Conservation (phyloP, 2,888 invertebrate species). For the Chorisops tibialis region DNA sequence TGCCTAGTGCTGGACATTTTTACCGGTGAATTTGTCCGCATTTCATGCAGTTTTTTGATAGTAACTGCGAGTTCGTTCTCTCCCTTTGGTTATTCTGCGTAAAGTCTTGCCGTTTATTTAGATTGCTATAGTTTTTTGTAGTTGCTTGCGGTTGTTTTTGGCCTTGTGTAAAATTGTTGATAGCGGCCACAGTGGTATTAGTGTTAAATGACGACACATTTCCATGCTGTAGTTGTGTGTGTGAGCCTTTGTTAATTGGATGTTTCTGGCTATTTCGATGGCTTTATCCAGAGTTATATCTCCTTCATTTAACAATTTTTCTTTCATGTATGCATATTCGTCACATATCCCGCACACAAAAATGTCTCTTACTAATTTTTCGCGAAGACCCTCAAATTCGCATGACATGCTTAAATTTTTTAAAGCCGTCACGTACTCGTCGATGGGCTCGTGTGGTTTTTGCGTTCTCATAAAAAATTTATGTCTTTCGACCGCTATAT, state of each 20-base stretch:
- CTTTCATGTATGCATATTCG: slow-evolving; percentile 30
- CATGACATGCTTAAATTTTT: slow-evolving; percentile 32
- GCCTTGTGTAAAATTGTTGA: no score
- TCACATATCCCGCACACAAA: no score
- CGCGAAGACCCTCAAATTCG: slow-evolving; percentile 31
- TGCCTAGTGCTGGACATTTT: not conserved
- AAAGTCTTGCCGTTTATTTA: slow-evolving; percentile 3
- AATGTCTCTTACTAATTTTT: slow-evolving; percentile 33
- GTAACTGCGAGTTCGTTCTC: no score
- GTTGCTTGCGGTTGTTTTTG: no score
- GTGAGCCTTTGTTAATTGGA: no score
- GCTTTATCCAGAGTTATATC: slow-evolving; percentile 29
- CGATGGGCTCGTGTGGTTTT: slow-evolving; percentile 25
- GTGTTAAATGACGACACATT: no score
- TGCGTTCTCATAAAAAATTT: no score
- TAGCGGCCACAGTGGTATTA: no score
- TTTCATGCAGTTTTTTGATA: no score
- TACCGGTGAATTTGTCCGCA: not conserved
- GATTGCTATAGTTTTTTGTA: slow-evolving; percentile 27
- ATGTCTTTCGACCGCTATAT: no score
- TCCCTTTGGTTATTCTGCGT: no score
- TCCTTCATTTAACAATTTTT: slow-evolving; percentile 33
- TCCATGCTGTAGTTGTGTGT: no score
- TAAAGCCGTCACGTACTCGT: slow-evolving; percentile 19
- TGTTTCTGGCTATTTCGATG: slow-evolving; percentile 28